A percentile compares a stretch with the other conserved stretches of the same genome.
Conservation (phyloP, 2,797 vertebrate genomes). For the Channallabes apus region DNA sequence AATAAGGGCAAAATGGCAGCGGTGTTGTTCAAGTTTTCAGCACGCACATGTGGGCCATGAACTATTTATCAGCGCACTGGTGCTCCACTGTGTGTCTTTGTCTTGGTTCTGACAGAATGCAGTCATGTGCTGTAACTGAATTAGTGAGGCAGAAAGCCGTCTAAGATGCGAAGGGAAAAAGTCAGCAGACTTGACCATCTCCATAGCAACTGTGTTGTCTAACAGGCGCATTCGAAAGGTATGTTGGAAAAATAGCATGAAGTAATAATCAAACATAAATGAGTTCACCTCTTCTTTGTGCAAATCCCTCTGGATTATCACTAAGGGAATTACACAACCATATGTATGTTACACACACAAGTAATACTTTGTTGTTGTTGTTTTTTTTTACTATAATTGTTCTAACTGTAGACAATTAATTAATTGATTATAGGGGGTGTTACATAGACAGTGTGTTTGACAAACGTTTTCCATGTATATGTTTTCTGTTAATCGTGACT, state of each 20-base stretch:
- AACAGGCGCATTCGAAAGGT: slow-evolving; percentile 35
- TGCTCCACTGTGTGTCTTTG: slow-evolving; percentile 42
- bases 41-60: slow-evolving; percentile 36
- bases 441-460: background rate
- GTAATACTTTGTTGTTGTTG: background rate
- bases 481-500: background rate
- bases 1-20: slow-evolving; percentile 15
- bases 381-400: background rate
- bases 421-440: background rate
- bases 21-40: slow-evolving; percentile 40
- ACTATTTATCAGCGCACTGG: slow-evolving; percentile 49
- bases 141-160: slow-evolving; percentile 55
- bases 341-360: background rate
- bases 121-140: slow-evolving; percentile 56
- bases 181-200: slow-evolving; percentile 51
- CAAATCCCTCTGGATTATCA: background rate
- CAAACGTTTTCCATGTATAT: background rate
- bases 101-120: slow-evolving; percentile 47
- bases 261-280: background rate
- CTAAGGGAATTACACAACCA: background rate
- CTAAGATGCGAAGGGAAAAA: slow-evolving; percentile 48
- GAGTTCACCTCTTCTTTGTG: too few relatives aligned
- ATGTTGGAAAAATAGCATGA: slow-evolving; percentile 29
- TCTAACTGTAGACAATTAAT: background rate
- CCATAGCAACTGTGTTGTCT: slow-evolving; percentile 54